Percentiles rank a stretch among this genome's conserved stretches.
Evolutionary conservation across 2,888 invertebrate genomes (phyloP).

Genomic region (Synergus japonicus): DNA sequence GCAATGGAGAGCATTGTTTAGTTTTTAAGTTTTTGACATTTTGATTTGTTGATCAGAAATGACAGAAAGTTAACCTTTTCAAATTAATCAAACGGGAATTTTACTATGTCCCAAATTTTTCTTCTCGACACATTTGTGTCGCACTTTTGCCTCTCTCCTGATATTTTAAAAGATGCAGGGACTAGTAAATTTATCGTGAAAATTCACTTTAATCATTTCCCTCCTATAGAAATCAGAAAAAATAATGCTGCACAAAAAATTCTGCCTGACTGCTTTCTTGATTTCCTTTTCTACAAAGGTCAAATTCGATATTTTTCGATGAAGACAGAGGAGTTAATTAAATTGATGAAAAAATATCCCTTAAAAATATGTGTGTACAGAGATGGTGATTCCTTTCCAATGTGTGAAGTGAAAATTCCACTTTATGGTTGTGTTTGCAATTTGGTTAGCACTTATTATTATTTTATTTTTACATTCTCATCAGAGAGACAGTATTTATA

Average conservation of each 20-base stretch:
- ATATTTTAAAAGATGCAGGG: constrained; percentile 53
- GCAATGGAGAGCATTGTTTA: not conserved
- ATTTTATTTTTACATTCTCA: no score
- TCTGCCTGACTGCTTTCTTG: not conserved
- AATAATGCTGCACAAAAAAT: constrained; percentile 27
- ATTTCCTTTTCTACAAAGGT: constrained; percentile 54
- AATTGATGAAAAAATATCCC: constrained; percentile 49
- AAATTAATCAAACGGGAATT: not conserved
- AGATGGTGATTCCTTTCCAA: constrained; percentile 56
- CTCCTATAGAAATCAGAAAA: constrained; percentile 48
- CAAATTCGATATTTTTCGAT: constrained; percentile 54
- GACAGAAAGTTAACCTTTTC: not conserved
- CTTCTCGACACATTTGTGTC: constrained; percentile 35
- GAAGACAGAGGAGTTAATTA: constrained; percentile 46
- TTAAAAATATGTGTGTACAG: constrained; percentile 58
- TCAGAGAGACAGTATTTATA: no score
- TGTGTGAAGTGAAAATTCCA: constrained; percentile 52
- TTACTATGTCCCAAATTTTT: constrained; percentile 35
- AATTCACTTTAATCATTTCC: constrained; percentile 54
- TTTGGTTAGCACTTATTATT: constrained; percentile 52
- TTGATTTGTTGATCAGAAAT: not conserved
- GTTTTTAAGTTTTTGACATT: not conserved
- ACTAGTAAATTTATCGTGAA: constrained; percentile 47
- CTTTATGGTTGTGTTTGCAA: constrained; percentile 61
- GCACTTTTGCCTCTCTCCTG: constrained; percentile 49